Base-by-base conservation (phyloP, 2,888 invertebrate species). In the Ectropis crepuscularia region DNA sequence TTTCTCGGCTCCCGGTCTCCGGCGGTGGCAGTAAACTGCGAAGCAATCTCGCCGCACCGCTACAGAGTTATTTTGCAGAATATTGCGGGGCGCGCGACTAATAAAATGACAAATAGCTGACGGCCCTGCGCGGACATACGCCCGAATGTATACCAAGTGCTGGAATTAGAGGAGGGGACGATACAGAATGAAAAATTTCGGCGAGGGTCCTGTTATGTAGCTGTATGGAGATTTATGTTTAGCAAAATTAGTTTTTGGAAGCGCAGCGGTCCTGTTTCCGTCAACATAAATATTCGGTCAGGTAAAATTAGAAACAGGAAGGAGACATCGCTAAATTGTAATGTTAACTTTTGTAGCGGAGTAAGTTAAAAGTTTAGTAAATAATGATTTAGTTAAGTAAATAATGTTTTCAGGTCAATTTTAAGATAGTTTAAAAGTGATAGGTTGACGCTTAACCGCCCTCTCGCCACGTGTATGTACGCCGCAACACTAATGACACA, bases 41-140 rank as follows among this genome's bases (percentile, higher is more conserved):
- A 87, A 87, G 90, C 90, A 90, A 90, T 89, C 89, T 89, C 85
- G 82, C 79, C 78, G 75, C 74, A 73, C 79, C 75, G 83, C 83
- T 80, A 79, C 85, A 79, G 82, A 88, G 87, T 89, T 89, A 90
- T 89, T 89, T 85, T 85, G 80, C 80, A 83, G 88, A 88, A 89
- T 89, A 90, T 90, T 88, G 87, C 87, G 83, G 83, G 78, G 79
- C 81, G 81, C 81, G 84, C 83, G 85, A 86, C 89, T 90, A 90
- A 91, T 90, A 90, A 90, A 90, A 90, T 90, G 89, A 90, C 89
- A 90, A 89, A 90, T 90, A 86, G 86, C 81, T 83, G 82, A 82
- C 81, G 81, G 81, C 76, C 79, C 75, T 66, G 69, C 70, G 75
- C 75, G 76, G 78, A 84, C 83, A 82, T 78, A 80, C 76, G 67